These are phyloP conservation scores for Polyergus mexicanus DNA, from an alignment of 1,140 invertebrate genomes.

Conservation along the genomic window DNA sequence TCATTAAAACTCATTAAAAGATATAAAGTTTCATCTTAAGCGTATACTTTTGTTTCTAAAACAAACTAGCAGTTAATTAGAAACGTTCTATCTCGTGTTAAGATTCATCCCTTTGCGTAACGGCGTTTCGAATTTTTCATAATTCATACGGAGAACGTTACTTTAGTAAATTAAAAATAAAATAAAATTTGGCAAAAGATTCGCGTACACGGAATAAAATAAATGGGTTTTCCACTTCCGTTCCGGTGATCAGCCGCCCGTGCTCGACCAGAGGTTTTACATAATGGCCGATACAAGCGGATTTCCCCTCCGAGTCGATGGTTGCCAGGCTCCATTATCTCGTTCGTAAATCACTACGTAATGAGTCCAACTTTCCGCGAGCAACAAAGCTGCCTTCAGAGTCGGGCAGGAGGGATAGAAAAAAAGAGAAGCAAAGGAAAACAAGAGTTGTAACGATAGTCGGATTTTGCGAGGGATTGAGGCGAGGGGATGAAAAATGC, in stretches of 20 bases:
- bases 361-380: constrained; percentile 45
- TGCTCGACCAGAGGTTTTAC: neutral
- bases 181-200: neutral
- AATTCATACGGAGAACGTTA: neutral
- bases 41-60: neutral
- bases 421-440: constrained; percentile 20
- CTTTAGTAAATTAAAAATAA: neutral
- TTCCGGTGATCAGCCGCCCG: neutral
- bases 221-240: constrained; percentile 23
- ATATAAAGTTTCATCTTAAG: neutral
- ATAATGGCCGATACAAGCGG: constrained; percentile 28
- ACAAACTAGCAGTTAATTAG: constrained; percentile 25
- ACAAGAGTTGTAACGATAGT: constrained; percentile 10
- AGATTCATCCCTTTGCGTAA: neutral
- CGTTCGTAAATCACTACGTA: constrained; percentile 40
- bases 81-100: neutral
- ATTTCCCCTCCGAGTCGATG: constrained; percentile 15
- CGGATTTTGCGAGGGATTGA: neutral
- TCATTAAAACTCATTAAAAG: constrained; percentile 7
- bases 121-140: neutral
- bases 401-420: neutral
- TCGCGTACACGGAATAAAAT: neutral
- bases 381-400: constrained; percentile 18
- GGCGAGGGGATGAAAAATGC: neutral
- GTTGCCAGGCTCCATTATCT: constrained; percentile 11